Percentiles rank a stretch among this genome's conserved stretches.
Conservation (phyloP, 2,797 vertebrate genomes). For the Ceyx erithaca region DNA sequence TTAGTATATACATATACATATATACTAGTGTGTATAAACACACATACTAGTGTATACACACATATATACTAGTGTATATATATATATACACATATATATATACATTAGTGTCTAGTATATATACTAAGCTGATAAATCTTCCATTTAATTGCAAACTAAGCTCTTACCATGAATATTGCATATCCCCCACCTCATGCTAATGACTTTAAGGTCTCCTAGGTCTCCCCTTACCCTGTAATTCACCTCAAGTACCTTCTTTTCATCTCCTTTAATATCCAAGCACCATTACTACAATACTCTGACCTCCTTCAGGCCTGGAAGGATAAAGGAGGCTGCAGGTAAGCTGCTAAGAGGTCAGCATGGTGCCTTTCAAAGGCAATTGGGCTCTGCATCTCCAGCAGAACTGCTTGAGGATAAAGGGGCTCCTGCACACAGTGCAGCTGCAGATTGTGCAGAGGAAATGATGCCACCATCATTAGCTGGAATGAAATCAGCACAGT, state of each 20-base stretch:
- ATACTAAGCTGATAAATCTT: conserved; percentile 4
- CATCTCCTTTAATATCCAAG: neutral
- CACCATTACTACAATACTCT: neutral
- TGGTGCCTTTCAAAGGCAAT: neutral
- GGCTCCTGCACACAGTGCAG: neutral
- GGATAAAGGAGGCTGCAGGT: neutral
- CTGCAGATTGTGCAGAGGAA: neutral
- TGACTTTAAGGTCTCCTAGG: conserved; percentile 10
- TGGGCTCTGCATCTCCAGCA: neutral
- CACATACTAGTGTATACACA: too few relatives aligned
- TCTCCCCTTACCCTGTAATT: conserved; percentile 44
- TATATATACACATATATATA: neutral
- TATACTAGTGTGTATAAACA: too few relatives aligned
- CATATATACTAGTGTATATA: too few relatives aligned
- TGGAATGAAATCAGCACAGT: neutral
- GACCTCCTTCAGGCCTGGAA: neutral
- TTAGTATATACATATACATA: neutral
- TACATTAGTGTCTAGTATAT: neutral
- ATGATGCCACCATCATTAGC: neutral
- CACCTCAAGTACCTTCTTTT: conserved; percentile 25
- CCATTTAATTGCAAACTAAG: conserved; percentile 1
- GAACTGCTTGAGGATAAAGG: neutral
- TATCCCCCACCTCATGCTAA: conserved; percentile 26
- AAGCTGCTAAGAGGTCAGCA: neutral
- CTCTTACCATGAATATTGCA: conserved; percentile 14